phyloP scores from a whole-genome alignment of 2,797 vertebrate genomes.

The Cichlasoma orientale region DNA sequence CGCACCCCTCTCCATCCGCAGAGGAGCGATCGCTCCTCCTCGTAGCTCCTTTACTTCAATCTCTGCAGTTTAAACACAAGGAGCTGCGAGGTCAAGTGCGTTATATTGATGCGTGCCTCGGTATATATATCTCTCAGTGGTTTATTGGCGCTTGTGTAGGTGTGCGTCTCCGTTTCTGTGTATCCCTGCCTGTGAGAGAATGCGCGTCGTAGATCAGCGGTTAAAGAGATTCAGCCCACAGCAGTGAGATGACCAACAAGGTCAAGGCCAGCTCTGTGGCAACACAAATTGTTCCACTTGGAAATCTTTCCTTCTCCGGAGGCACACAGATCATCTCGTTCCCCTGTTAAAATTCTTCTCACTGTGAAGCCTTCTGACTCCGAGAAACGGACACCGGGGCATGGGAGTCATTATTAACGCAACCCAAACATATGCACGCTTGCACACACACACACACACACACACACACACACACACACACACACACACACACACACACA shows the following conservation, averaged over 20 bases:
- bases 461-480: neutral
- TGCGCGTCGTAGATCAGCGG: slow-evolving; percentile 45
- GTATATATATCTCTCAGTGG: slow-evolving; percentile 29
- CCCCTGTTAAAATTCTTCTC: slow-evolving; percentile 16
- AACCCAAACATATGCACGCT: neutral
- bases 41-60: slow-evolving; percentile 32
- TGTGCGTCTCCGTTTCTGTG: slow-evolving; percentile 13
- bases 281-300: slow-evolving; percentile 73
- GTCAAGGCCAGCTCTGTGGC: slow-evolving; percentile 72
- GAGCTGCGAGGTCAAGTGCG: slow-evolving; percentile 70
- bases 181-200: slow-evolving; percentile 6
- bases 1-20: neutral
- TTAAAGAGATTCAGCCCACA: slow-evolving; percentile 68
- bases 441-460: neutral
- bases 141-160: slow-evolving; percentile 48
- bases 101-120: slow-evolving; percentile 47
- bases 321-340: slow-evolving; percentile 47
- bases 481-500: neutral
- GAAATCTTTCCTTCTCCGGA: slow-evolving; percentile 60
- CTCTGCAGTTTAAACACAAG: slow-evolving; percentile 49
- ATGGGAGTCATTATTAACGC: slow-evolving; percentile 1
- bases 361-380: slow-evolving; percentile 4
- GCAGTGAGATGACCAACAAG: slow-evolving; percentile 67
- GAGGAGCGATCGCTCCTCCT: slow-evolving; percentile 33
- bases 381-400: neutral